Conservation (phyloP, 2,113 vertebrate species). For the Amblyornis subalaris region DNA sequence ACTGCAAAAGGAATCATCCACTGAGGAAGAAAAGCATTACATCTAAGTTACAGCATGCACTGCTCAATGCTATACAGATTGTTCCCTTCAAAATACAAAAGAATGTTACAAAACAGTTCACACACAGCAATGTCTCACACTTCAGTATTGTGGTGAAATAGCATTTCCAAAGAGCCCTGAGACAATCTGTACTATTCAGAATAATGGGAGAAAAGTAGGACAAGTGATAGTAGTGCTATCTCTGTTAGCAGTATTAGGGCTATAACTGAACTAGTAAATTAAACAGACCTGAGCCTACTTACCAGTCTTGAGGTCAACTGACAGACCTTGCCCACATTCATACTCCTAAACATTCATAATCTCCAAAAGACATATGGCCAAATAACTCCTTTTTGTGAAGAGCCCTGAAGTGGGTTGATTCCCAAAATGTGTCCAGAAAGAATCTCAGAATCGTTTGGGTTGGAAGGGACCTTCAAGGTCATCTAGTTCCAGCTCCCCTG, state of each 20-base stretch:
- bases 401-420: not conserved
- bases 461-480: not conserved
- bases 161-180: not conserved
- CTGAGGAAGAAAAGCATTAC: constrained; percentile 66
- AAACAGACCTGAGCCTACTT: not conserved
- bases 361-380: not conserved
- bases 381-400: not conserved
- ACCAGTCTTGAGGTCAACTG: not conserved
- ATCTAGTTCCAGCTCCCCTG: rapidly evolving
- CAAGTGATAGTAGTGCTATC: not conserved
- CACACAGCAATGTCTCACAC: not conserved
- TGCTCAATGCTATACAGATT: not conserved
- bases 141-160: not conserved
- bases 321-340: not conserved
- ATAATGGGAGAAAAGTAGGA: not conserved
- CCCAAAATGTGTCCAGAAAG: not conserved
- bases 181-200: not conserved
- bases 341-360: not conserved
- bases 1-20: constrained; percentile 90
- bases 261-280: not conserved
- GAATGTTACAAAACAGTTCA: not conserved
- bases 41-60: not conserved
- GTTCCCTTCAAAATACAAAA: not conserved
- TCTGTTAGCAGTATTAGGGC: not conserved
- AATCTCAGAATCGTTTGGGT: not conserved